Conservation (phyloP, 2,113 vertebrate genomes). For the Cheirogaleus medius region DNA sequence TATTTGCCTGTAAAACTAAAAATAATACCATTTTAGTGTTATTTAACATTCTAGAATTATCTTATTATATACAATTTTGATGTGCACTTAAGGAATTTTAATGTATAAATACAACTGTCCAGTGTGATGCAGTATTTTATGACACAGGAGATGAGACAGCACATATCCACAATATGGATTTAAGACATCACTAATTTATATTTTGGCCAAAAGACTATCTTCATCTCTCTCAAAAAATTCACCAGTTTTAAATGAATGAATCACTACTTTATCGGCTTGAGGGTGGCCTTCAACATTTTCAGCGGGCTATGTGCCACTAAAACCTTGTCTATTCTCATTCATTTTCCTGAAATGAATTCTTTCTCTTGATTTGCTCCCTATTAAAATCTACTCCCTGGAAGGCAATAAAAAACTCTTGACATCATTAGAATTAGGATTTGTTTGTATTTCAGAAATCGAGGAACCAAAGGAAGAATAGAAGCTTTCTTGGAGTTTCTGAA, state of each 20-base stretch:
- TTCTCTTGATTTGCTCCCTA: not conserved
- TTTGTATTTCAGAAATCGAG: constrained; percentile 15
- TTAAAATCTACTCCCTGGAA: not conserved
- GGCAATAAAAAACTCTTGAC: not conserved
- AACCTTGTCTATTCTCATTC: not conserved
- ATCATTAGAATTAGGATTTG: not conserved
- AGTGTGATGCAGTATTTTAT: not conserved
- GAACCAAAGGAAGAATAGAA: not conserved
- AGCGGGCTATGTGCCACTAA: not conserved
- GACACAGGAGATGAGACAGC: not conserved
- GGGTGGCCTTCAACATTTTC: not conserved
- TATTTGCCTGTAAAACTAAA: constrained; percentile 22
- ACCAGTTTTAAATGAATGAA: not conserved
- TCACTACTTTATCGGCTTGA: not conserved
- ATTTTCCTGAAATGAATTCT: not conserved
- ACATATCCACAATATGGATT: not conserved
- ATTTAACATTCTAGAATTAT: not conserved
- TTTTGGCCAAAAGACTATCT: not conserved
- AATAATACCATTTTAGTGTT: not conserved
- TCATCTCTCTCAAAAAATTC: not conserved
- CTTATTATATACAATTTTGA: not conserved
- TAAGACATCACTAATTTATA: not conserved
- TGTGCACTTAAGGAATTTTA: not conserved
- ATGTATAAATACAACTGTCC: not conserved
- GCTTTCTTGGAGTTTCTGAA: not conserved